Evolutionary conservation across 92 coral and sea anemone genomes (phyloP).

Genomic region (Zoanthus solanderi): DNA sequence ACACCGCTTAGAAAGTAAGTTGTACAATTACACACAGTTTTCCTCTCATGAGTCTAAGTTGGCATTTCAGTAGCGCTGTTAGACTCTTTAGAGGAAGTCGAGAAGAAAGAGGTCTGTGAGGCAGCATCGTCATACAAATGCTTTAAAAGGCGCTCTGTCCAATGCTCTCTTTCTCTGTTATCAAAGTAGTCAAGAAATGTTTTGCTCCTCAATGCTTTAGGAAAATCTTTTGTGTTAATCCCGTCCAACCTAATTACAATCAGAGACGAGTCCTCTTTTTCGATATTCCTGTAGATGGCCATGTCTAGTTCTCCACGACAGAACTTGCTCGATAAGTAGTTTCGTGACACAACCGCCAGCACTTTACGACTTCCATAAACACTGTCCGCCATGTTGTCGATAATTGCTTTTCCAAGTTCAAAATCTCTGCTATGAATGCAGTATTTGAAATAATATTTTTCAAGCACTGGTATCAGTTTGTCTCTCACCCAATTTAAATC

Average conservation of each 20-base stretch:
- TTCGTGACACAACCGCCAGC: conserved; percentile 26
- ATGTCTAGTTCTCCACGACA: conserved; percentile 36
- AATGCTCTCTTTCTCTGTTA: conserved; percentile 38
- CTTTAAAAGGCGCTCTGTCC: conserved; percentile 39
- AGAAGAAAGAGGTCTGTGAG: background rate
- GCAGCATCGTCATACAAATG: conserved; percentile 21
- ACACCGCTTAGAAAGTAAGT: too few species aligned
- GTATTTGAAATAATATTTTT: conserved; percentile 37
- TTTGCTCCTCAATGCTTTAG: conserved; percentile 44
- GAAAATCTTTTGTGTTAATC: conserved; percentile 36
- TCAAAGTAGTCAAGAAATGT: conserved; percentile 52
- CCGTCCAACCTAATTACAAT: conserved; percentile 27
- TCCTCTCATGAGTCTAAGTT: background rate
- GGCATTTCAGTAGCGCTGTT: background rate
- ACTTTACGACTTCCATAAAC: conserved; percentile 51
- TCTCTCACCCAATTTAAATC: conserved; percentile 42
- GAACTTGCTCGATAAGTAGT: conserved; percentile 39
- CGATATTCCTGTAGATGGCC: conserved; percentile 39
- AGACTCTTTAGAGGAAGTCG: background rate
- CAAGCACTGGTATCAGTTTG: conserved; percentile 24
- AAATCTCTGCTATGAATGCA: conserved; percentile 51
- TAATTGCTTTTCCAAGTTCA: conserved; percentile 42
- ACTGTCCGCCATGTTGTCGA: conserved; percentile 57
- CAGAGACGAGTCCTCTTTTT: conserved; percentile 34
- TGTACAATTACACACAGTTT: too few species aligned